Evolutionary conservation across 1,140 invertebrate species (phyloP).

Genomic region (Saccostrea cuccullata): DNA sequence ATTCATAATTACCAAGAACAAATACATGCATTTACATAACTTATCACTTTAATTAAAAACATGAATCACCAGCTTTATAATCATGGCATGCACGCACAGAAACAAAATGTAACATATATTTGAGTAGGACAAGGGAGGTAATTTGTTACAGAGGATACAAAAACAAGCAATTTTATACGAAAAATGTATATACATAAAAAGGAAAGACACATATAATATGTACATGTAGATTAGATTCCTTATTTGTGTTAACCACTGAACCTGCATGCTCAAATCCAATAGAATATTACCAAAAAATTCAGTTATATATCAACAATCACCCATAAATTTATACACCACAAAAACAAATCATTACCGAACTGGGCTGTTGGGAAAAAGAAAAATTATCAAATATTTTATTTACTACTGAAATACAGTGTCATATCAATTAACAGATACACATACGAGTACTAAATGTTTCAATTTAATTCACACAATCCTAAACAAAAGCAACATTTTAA

Average conservation of each 20-base stretch:
- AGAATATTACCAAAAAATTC: not conserved
- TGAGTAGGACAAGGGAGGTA: not conserved
- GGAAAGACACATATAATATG: not conserved
- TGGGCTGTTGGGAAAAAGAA: not conserved
- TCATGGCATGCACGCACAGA: too few species aligned
- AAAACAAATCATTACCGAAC: slow-evolving; percentile 15
- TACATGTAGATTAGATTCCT: not conserved
- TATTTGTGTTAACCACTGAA: not conserved
- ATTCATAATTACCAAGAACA: too few species aligned
- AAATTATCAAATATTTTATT: not conserved
- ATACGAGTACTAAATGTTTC: too few species aligned
- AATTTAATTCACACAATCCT: too few species aligned
- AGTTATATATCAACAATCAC: not conserved
- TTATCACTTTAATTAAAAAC: too few species aligned
- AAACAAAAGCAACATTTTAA: too few species aligned
- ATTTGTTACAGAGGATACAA: not conserved
- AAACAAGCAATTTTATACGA: not conserved
- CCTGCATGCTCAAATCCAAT: not conserved
- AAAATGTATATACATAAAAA: not conserved
- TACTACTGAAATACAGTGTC: not conserved
- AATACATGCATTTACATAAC: too few species aligned
- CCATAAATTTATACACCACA: not conserved
- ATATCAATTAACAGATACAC: too few species aligned
- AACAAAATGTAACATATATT: not conserved
- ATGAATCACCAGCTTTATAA: too few species aligned